Conservation (phyloP, 1,140 invertebrate genomes). For the Caenorhabditis brenneri region DNA sequence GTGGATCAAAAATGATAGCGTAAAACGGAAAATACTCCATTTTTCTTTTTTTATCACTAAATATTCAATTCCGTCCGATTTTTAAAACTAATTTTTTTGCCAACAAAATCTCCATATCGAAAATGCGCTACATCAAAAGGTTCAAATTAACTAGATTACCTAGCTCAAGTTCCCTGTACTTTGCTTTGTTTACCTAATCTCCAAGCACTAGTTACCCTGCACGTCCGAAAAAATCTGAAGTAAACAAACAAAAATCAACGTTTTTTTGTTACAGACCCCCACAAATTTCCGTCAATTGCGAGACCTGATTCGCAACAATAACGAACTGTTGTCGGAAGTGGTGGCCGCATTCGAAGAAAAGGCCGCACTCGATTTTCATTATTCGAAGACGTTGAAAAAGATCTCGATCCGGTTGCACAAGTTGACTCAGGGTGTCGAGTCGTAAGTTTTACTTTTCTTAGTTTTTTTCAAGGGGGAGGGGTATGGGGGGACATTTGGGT, state of each 20-base stretch:
- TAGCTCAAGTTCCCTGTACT: no score
- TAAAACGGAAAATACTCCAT: no score
- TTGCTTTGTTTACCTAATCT: no score
- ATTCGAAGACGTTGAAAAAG: conserved; percentile 56
- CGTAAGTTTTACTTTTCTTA: conserved; percentile 56
- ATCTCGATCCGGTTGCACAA: conserved; percentile 57
- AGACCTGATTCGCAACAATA: conserved; percentile 52
- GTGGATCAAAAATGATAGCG: no score
- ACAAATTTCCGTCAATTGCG: conserved; percentile 52
- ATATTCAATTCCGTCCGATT: no score
- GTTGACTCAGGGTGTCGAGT: conserved; percentile 45
- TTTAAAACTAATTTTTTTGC: no score
- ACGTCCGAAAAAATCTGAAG: not conserved
- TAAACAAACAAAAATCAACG: not conserved
- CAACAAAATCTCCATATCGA: no score
- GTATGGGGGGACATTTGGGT: not conserved
- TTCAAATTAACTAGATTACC: no score
- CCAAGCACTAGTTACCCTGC: not conserved
- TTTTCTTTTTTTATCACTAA: no score
- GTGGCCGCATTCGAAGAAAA: conserved; percentile 56
- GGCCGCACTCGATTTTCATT: conserved; percentile 54
- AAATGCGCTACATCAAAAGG: no score
- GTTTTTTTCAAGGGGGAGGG: not conserved
- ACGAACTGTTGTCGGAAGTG: conserved; percentile 53
- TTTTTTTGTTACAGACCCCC: conserved; percentile 51